Base-by-base conservation (phyloP, 1,140 invertebrate genomes). In the Temnothorax nylanderi region DNA sequence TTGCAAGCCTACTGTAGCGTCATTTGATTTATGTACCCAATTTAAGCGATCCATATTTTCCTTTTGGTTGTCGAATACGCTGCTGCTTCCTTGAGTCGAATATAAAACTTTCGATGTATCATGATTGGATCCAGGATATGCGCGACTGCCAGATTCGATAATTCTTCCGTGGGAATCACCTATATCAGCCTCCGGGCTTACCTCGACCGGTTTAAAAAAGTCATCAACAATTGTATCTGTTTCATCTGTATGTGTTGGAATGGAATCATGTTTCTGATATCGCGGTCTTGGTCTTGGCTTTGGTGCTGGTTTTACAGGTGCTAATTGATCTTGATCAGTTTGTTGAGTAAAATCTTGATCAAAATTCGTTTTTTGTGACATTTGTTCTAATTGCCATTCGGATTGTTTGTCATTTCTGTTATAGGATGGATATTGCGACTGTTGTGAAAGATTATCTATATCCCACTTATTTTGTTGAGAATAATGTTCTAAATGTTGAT, bases 1-100 rank as follows among this genome's bases (percentile, higher is more conserved):
- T 37, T 89, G 85, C n/a, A 86, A 77, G 5, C 90, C 88, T 58
- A 87, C 82, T n/a, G 82, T 88, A 58, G 88, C 86, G 76, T 90
- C 86, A n/a, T 90, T 90, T 1, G 89, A 90, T 6, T 90, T 90
- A 7, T 90, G 88, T 34, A 89, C 54, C 75, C 51, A 87, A 58
- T 86, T 82, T n/a, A 60, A 60, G 18, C 77, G 67, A 64, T 90
- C 87, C 7, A 77, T 44, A 21, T 78, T 78, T 60, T 56, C 84
- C 2, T 64, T 74, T n/a, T 74, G 77, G 16, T 82, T 58, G 21
- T 82, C 54, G 18, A 85, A 81, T 32, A 34, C 32, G 10, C 10
- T 82, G 10, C 10, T 82, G 37, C 51, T 64, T 69, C 60, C 32
- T 74, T 6, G 47, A 88, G 16, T 69, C 51, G 54, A 32, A 69